Evolutionary conservation across 2,888 invertebrate genomes (phyloP).

Genomic region (Pandemis corylana): DNA sequence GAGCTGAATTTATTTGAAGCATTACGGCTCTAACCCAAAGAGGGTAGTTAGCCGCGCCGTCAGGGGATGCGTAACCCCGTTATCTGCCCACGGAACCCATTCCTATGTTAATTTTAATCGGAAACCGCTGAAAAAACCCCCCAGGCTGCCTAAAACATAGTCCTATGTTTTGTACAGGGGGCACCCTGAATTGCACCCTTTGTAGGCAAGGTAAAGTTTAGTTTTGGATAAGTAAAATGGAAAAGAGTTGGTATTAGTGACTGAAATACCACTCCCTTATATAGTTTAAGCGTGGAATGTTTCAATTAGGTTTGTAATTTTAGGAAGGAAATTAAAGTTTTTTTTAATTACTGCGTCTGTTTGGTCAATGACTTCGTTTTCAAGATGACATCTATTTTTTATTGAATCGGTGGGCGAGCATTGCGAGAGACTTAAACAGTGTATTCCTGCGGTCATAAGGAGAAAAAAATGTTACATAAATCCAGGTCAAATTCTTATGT

Average conservation of each 20-base stretch:
- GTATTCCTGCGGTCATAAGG: too few species aligned
- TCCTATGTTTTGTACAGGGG: not conserved
- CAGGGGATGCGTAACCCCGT: conserved; percentile 35
- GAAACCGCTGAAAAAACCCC: conserved; percentile 51
- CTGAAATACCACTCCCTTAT: conserved; percentile 15
- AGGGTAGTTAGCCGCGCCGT: conserved; percentile 34
- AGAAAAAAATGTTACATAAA: too few species aligned
- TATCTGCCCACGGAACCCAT: conserved; percentile 50
- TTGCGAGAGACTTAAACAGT: too few species aligned
- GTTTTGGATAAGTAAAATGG: not conserved
- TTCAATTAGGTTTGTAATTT: conserved; percentile 31
- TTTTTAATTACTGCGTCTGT: not conserved
- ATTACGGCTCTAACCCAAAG: conserved; percentile 18
- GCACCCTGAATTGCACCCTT: not conserved
- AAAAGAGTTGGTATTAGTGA: not conserved
- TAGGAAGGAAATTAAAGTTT: not conserved
- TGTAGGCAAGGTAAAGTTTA: not conserved
- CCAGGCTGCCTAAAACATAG: not conserved
- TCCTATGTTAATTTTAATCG: conserved; percentile 64
- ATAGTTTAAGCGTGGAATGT: conserved; percentile 33
- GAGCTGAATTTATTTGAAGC: conserved; percentile 27
- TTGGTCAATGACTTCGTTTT: not conserved
- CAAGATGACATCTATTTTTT: not conserved
- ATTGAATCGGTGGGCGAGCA: too few species aligned
- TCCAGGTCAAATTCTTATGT: too few species aligned